These are phyloP conservation scores for Aphaenogaster rudis DNA, from an alignment of 1,140 invertebrate species.

Conservation along the genomic window DNA sequence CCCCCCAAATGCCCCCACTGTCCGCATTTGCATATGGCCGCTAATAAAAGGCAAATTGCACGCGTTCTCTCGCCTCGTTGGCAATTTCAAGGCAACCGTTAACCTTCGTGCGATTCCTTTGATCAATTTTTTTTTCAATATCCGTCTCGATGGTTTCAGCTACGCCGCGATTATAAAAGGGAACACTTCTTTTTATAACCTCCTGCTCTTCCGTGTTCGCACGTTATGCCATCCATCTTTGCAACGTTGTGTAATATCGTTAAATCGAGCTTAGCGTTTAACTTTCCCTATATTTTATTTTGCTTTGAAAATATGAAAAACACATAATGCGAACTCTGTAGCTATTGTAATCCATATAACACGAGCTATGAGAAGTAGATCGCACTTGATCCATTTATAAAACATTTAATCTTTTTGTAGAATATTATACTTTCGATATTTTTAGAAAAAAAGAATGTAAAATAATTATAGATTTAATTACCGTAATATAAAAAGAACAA, in stretches of 20 bases:
- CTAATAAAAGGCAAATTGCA: slow-evolving; percentile 17
- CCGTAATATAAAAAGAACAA: not conserved
- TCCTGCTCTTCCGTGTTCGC: slow-evolving; percentile 21
- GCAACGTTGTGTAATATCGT: slow-evolving; percentile 28
- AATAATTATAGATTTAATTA: not conserved
- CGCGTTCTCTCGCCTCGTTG: slow-evolving; percentile 19
- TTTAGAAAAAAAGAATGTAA: not conserved
- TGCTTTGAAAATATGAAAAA: not conserved
- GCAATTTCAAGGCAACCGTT: slow-evolving; percentile 34
- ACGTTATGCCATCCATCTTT: not conserved
- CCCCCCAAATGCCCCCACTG: not conserved
- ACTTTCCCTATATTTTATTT: not conserved
- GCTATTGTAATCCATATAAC: not conserved
- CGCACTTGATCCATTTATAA: not conserved
- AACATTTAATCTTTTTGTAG: not conserved
- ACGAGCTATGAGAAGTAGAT: not conserved
- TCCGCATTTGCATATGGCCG: not conserved
- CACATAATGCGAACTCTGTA: not conserved
- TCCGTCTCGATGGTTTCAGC: not conserved
- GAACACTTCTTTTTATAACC: slow-evolving; percentile 25
- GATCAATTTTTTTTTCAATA: slow-evolving; percentile 30
- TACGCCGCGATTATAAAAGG: slow-evolving; percentile 37
- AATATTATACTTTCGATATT: slow-evolving; percentile 5
- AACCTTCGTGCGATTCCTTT: slow-evolving; percentile 39
- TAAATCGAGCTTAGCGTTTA: slow-evolving; percentile 25